These are phyloP conservation scores for Torymus aiolomorphi DNA, from an alignment of 2,888 invertebrate genomes.

Conservation along the genomic window DNA sequence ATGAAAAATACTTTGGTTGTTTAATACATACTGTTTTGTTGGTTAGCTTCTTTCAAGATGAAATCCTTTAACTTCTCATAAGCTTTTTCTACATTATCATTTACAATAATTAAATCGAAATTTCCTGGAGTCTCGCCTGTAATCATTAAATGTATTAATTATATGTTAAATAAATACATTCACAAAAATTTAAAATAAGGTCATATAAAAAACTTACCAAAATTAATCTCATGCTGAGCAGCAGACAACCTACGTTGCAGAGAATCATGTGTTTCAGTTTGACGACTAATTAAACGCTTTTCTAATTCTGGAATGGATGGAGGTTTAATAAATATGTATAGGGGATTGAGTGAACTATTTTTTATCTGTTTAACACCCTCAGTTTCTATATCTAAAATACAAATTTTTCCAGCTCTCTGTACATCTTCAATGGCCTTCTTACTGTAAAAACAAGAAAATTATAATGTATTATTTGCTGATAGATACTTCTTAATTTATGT, in stretches of 20 bases:
- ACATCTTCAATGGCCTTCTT: slow-evolving; percentile 91
- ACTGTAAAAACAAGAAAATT: slow-evolving; percentile 77
- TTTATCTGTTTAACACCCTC: slow-evolving; percentile 95
- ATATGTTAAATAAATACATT: slow-evolving; percentile 5
- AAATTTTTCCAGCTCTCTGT: slow-evolving; percentile 87
- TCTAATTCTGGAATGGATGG: slow-evolving; percentile 89
- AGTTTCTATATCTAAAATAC: slow-evolving; percentile 95
- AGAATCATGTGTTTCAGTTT: slow-evolving; percentile 94
- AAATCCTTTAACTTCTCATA: slow-evolving; percentile 86
- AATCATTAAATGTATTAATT: slow-evolving; percentile 57
- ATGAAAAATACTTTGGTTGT: slow-evolving; percentile 5
- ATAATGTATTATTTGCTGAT: not conserved
- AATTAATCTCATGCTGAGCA: slow-evolving; percentile 78
- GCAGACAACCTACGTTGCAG: slow-evolving; percentile 84
- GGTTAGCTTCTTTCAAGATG: slow-evolving; percentile 80
- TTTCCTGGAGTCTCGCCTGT: slow-evolving; percentile 82
- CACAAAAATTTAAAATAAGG: not conserved
- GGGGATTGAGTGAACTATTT: slow-evolving; percentile 86
- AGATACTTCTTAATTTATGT: too few species aligned
- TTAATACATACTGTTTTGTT: slow-evolving; percentile 68
- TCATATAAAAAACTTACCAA: slow-evolving; percentile 78
- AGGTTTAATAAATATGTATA: slow-evolving; percentile 94
- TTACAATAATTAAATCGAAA: slow-evolving; percentile 89
- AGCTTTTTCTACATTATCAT: slow-evolving; percentile 88
- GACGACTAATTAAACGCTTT: slow-evolving; percentile 83